Conservation (phyloP, 2,797 vertebrate species). For the Coluber constrictor region DNA sequence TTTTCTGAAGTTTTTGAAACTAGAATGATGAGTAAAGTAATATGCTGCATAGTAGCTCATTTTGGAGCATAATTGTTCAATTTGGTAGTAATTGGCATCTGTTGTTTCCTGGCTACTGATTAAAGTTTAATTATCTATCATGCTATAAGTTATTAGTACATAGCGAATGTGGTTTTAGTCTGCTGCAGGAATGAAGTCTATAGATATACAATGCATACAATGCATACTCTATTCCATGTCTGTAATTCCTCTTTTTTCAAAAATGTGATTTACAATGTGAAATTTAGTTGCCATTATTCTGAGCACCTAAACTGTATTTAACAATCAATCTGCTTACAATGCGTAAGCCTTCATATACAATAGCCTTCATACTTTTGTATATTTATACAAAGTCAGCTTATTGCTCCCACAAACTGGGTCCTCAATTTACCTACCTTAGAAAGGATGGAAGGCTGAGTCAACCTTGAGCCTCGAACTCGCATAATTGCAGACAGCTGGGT, state of each 20-base stretch:
- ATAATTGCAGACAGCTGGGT: no score
- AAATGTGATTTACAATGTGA: neutral
- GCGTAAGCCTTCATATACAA: no score
- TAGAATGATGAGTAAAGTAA: slow-evolving; percentile 11
- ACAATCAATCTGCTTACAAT: neutral
- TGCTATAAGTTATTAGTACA: neutral
- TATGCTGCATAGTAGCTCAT: neutral
- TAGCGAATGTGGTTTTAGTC: neutral
- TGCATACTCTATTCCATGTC: neutral
- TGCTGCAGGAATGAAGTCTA: neutral
- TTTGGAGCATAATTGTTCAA: neutral
- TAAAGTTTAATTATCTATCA: neutral
- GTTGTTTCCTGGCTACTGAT: neutral
- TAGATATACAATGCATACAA: neutral
- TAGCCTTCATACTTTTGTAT: no score
- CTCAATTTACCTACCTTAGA: no score
- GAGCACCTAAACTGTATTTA: neutral
- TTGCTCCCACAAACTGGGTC: no score
- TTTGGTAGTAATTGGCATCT: neutral
- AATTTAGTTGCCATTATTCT: neutral
- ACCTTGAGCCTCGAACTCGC: no score
- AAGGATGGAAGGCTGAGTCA: no score
- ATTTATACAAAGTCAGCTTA: no score
- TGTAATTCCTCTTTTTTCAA: neutral
- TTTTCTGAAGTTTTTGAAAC: slow-evolving; percentile 48